These are phyloP conservation scores for Daptonema setosum DNA, from an alignment of 2,888 invertebrate species.

Conservation along the genomic window DNA sequence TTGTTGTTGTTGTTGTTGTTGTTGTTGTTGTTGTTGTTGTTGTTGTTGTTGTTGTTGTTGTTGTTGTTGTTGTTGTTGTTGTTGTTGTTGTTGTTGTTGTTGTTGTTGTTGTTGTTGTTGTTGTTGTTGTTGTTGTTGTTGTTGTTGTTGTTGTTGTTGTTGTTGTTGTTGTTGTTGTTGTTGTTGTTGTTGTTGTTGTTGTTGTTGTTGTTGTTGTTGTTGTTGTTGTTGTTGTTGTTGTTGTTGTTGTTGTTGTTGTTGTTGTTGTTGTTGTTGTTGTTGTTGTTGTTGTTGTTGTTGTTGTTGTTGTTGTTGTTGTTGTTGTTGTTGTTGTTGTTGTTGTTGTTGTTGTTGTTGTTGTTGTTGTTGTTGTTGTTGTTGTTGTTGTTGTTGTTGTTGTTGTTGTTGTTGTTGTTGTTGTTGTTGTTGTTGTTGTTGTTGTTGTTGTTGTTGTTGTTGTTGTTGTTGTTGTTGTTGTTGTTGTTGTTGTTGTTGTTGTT, in stretches of 20 bases:
- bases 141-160: constrained; percentile 4
- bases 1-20: constrained; percentile 4
- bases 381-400: constrained; percentile 2
- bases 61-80: constrained; percentile 4
- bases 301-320: constrained; percentile 4
- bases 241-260: constrained; percentile 4
- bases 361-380: constrained; percentile 2
- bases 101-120: constrained; percentile 3
- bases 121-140: constrained; percentile 4
- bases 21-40: constrained; percentile 4
- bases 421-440: constrained; percentile 3
- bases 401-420: constrained; percentile 4
- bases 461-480: constrained; percentile 4
- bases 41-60: constrained; percentile 4
- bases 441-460: constrained; percentile 4
- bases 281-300: constrained; percentile 4
- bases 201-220: constrained; percentile 4
- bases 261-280: constrained; percentile 4
- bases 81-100: constrained; percentile 4
- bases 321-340: constrained; percentile 4
- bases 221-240: constrained; percentile 4
- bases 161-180: constrained; percentile 3
- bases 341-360: constrained; percentile 4
- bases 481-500: constrained; percentile 4
- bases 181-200: constrained; percentile 4